Percentiles rank a stretch among this genome's conserved stretches.
phyloP scores from a whole-genome alignment of 2,888 invertebrate species.

The Stenodema calcarata region DNA sequence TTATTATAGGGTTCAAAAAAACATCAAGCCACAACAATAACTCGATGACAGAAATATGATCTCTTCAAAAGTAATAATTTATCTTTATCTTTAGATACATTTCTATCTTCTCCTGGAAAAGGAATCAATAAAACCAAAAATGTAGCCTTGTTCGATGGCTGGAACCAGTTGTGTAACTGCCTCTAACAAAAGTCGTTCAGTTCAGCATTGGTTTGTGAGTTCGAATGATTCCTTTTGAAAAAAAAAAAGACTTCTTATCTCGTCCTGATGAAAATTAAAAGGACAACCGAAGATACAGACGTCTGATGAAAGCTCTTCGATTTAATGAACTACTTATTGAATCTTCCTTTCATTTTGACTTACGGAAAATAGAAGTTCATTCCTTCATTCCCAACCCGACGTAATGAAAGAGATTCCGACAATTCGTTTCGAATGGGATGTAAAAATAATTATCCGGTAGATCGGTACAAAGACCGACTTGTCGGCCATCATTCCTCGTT shows the following conservation, averaged over 20 bases:
- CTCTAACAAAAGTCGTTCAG: neutral
- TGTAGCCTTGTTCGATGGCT: neutral
- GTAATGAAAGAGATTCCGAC: neutral
- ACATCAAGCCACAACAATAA: no score
- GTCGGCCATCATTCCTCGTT: no score
- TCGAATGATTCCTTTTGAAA: neutral
- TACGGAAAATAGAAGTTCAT: neutral
- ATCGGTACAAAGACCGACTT: no score
- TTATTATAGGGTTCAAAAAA: no score
- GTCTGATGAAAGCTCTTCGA: neutral
- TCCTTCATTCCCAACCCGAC: neutral
- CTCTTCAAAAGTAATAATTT: neutral
- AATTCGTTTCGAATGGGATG: no score
- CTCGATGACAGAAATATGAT: neutral
- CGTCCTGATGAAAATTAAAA: neutral
- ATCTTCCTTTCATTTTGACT: neutral
- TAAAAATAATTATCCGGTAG: no score
- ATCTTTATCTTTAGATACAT: neutral
- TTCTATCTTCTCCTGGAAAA: neutral
- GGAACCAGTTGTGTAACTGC: neutral
- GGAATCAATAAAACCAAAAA: neutral
- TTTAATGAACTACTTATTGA: neutral
- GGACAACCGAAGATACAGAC: neutral
- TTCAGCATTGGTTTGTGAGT: neutral
- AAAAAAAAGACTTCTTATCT: neutral